A percentile compares a stretch with the other conserved stretches of the same genome.
These are phyloP conservation scores for Aphidius colemani DNA, from an alignment of 2,888 invertebrate genomes.

Conservation along the genomic window DNA sequence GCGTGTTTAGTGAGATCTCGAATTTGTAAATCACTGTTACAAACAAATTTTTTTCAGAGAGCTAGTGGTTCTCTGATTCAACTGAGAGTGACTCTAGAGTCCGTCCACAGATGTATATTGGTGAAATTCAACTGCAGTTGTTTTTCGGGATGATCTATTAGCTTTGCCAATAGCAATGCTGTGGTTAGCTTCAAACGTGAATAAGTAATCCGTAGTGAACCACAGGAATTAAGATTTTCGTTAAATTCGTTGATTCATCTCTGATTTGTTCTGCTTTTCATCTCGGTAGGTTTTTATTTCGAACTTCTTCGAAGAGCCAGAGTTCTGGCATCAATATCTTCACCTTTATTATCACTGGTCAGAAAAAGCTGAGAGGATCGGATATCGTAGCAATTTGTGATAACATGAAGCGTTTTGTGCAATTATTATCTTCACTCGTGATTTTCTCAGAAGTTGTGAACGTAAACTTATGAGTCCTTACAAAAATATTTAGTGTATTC, in stretches of 20 bases:
- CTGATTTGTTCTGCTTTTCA: too few relatives aligned
- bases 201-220: conserved; percentile 32
- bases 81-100: conserved; percentile 26
- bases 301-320: conserved; percentile 30
- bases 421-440: too few relatives aligned
- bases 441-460: too few relatives aligned
- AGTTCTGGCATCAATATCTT: conserved; percentile 32
- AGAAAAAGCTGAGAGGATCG: conserved; percentile 32
- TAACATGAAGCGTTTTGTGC: conserved; percentile 26
- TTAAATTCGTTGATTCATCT: too few relatives aligned
- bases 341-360: conserved; percentile 30
- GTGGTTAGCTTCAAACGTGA: conserved; percentile 37
- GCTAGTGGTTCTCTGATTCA: conserved; percentile 31
- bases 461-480: too few relatives aligned
- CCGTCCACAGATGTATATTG: conserved; percentile 31
- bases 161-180: conserved; percentile 26
- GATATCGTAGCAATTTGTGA: conserved; percentile 27
- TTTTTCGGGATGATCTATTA: conserved; percentile 8
- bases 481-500: too few relatives aligned
- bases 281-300: too few relatives aligned
- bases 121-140: background rate
- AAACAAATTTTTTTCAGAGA: conserved; percentile 34
- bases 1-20: conserved; percentile 27
- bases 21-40: conserved; percentile 31
- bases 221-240: too few relatives aligned